Evolutionary conservation across 2,113 vertebrate genomes (phyloP).

Genomic region (Pelecanus crispus): DNA sequence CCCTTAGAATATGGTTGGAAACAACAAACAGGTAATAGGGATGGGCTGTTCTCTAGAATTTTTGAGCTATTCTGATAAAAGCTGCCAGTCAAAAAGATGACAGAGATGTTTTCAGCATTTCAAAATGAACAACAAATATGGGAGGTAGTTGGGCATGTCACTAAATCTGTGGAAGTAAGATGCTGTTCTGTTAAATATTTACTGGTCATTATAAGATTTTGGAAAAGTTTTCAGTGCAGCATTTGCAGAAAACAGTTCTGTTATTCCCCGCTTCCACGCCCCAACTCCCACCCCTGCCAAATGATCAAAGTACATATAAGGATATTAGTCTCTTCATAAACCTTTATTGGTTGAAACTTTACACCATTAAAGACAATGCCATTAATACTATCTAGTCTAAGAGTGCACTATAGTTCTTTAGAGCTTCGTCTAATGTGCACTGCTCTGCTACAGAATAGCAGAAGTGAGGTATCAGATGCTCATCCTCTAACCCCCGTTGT

Average conservation of each 20-base stretch:
- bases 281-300: accelerated
- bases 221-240: not conserved
- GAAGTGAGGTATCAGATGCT: not conserved
- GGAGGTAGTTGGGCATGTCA: not conserved
- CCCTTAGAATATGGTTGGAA: not conserved
- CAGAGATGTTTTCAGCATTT: not conserved
- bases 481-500: not conserved
- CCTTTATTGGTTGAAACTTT: not conserved
- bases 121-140: not conserved
- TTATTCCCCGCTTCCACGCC: not conserved
- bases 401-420: not conserved
- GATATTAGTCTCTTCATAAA: not conserved
- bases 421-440: not conserved
- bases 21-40: conserved; percentile 18
- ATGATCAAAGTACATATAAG: not conserved
- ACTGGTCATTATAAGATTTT: not conserved
- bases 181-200: not conserved
- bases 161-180: not conserved
- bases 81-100: conserved; percentile 28
- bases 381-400: not conserved
- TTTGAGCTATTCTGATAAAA: conserved; percentile 54
- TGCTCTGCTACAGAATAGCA: not conserved
- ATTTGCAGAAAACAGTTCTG: not conserved
- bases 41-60: not conserved
- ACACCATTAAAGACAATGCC: not conserved